Evolutionary conservation across 2,797 vertebrate species (phyloP), one percentile per base, ranked within the genome.

Genomic region (Muscicapa comitata): DNA sequence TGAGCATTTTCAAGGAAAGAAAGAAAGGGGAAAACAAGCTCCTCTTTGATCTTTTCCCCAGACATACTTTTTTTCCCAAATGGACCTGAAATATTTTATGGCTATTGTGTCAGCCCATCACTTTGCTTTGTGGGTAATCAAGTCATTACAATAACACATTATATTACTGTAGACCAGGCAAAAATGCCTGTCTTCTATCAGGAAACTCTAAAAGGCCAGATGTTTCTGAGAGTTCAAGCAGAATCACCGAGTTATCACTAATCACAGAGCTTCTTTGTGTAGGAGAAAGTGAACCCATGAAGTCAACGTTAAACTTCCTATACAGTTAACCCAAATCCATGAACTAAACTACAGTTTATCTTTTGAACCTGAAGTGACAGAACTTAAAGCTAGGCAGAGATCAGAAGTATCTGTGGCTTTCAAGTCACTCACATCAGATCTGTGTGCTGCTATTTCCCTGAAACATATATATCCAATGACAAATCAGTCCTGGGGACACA

Each of bases 181-280:
- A 78, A 94, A 93, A 88, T 84, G 53, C 86, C 65, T 93, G 57
- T 40, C 74, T 86, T 81, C 59, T 88, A 48, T 95, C 75, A 92
- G 58, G 54, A 81, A 95, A 47, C 33, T 88, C 31, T 33, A 80
- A 90, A 89, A 86, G 67, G 24, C 47, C 95, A 96, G 61, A 83
- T 77, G 58, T 93, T 93, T 80, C 66, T 80, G 43, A 29, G 50
- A 58, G 43, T 91, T 85, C 57, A 70, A 42, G 78, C 58, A 91
- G 45, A 65, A 87, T 75, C 59, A 70, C 17, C 42, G 53, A 58
- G 31, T 66, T 85, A 92, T 92, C 65, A 29, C 57, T 83, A 68
- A 57, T 81, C 75, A 58, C 66, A 83, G 54, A n/a, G 11, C 55
- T 91, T 86, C 51, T 88, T 87, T 94, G 35, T 61, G 66, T 35